Base-by-base conservation (phyloP, 2,888 invertebrate species). In the Aproaerema taeniolella region DNA sequence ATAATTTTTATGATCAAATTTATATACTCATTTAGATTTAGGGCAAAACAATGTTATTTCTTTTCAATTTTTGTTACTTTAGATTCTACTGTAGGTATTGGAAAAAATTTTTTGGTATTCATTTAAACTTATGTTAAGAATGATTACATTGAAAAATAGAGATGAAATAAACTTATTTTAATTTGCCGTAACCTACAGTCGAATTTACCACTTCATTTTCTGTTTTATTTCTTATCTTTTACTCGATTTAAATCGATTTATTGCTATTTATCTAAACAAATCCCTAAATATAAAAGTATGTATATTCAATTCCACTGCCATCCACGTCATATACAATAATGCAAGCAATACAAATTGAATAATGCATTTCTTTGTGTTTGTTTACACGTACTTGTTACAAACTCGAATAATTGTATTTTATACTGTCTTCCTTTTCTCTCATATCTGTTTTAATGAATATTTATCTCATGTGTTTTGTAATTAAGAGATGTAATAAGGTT, bases 21-120 rank as follows among this genome's bases (percentile, higher is more conserved):
- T 63, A 67, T 80, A 80, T 83, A 82, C 82, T 82, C 79, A 78
- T 52, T 58, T 70, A 70, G 70, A 48, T 40, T 38, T 72, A 73
- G 67, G 66, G 17, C n/a, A n/a, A n/a, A n/a, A n/a, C n/a, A n/a
- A n/a, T n/a, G n/a, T n/a, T n/a, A n/a, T n/a, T n/a, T n/a, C n/a
- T n/a, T n/a, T n/a, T n/a, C n/a, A 52, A n/a, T 31, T 9, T 49
- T 50, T 26, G 5, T 26, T 26, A 26, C 6, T 26, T 26, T 26
- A 9, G 8, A 26, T n/a, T 26, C 26, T 9, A 9, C 26, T 3
- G 26, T 9, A 26, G n/a, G n/a, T n/a, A n/a, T n/a, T n/a, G n/a
- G n/a, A n/a, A n/a, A n/a, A n/a, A n/a, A n/a, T n/a, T n/a, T n/a
- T n/a, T n/a, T n/a, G n/a, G n/a, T n/a, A n/a, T n/a, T n/a, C n/a